A percentile compares a stretch with the other conserved stretches of the same genome.
Conservation (phyloP, 2,888 invertebrate genomes). For the Cremastinae sp. region DNA sequence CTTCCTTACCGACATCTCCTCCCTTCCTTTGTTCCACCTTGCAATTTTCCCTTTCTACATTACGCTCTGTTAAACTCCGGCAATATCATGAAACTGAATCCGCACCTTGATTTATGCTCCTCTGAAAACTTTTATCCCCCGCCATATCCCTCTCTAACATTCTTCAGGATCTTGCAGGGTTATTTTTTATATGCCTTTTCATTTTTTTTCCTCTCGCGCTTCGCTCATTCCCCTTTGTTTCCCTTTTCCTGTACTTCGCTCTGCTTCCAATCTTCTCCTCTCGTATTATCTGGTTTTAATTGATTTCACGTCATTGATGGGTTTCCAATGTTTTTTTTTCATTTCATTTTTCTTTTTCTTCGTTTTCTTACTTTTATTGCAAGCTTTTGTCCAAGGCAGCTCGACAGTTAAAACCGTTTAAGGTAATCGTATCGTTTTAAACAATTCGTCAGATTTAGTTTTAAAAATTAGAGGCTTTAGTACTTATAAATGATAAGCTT, state of each 20-base stretch:
- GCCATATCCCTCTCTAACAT: conserved; percentile 69
- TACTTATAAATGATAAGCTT: too few relatives aligned
- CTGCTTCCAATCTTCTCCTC: too few relatives aligned
- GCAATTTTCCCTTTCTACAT: conserved; percentile 20
- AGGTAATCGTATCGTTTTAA: too few relatives aligned
- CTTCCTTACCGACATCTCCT: neutral
- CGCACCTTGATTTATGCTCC: conserved; percentile 72
- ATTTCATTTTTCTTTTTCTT: neutral
- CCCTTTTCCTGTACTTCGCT: too few relatives aligned
- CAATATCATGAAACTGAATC: conserved; percentile 53
- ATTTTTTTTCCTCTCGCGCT: too few relatives aligned
- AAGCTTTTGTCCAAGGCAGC: too few relatives aligned
- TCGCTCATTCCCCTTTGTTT: neutral
- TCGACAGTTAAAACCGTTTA: too few relatives aligned
- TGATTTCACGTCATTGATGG: too few relatives aligned
- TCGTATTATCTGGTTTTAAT: too few relatives aligned
- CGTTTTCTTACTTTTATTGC: conserved; percentile 14
- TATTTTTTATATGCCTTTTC: conserved; percentile 51
- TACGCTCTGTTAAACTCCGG: conserved; percentile 38
- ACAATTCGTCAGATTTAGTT: too few relatives aligned
- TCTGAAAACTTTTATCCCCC: conserved; percentile 73
- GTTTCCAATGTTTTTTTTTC: too few relatives aligned
- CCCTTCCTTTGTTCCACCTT: conserved; percentile 17
- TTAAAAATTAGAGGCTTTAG: too few relatives aligned
- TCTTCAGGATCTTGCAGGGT: conserved; percentile 22